These are phyloP conservation scores for Patella depressa DNA, from an alignment of 2,888 invertebrate species.

Conservation along the genomic window DNA sequence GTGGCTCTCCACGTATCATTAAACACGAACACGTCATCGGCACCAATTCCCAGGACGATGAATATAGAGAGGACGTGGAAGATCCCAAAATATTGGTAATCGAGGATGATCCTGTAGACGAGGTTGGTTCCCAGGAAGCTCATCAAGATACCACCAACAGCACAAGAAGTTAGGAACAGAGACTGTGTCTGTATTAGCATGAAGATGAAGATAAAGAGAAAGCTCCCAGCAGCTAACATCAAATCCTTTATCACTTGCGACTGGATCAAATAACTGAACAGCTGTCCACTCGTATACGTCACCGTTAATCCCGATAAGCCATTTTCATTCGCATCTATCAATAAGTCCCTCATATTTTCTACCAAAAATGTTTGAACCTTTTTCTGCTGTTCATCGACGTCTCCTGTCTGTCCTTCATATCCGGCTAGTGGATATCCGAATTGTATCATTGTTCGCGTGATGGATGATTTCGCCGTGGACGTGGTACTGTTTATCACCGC, in stretches of 20 bases:
- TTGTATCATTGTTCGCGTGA: conserved; percentile 26
- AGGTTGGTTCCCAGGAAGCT: conserved; percentile 56
- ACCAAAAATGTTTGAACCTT: conserved; percentile 17
- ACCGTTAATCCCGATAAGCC: conserved; percentile 21
- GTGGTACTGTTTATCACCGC: conserved; percentile 7
- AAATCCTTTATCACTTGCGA: conserved; percentile 50
- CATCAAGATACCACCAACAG: conserved; percentile 47
- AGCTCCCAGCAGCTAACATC: conserved; percentile 53
- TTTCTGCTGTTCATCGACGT: conserved; percentile 2
- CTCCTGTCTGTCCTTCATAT: conserved; percentile 14
- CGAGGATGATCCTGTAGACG: conserved; percentile 47
- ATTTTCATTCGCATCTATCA: conserved; percentile 17
- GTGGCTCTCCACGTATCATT: conserved; percentile 65
- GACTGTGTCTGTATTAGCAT: conserved; percentile 56
- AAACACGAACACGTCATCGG: conserved; percentile 68
- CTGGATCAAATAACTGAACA: conserved; percentile 6
- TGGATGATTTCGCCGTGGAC: conserved; percentile 12
- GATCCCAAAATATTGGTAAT: conserved; percentile 60
- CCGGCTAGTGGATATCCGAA: conserved; percentile 23
- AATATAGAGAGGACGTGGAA: conserved; percentile 67
- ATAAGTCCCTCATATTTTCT: conserved; percentile 14
- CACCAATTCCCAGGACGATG: conserved; percentile 68
- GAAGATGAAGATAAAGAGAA: conserved; percentile 57
- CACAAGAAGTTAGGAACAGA: conserved; percentile 49
- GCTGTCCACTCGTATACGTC: neutral